Percentiles rank a stretch among this genome's conserved stretches.
Conservation (phyloP, 92 coral and sea anemone genomes). For the Epizoanthus ramosus region DNA sequence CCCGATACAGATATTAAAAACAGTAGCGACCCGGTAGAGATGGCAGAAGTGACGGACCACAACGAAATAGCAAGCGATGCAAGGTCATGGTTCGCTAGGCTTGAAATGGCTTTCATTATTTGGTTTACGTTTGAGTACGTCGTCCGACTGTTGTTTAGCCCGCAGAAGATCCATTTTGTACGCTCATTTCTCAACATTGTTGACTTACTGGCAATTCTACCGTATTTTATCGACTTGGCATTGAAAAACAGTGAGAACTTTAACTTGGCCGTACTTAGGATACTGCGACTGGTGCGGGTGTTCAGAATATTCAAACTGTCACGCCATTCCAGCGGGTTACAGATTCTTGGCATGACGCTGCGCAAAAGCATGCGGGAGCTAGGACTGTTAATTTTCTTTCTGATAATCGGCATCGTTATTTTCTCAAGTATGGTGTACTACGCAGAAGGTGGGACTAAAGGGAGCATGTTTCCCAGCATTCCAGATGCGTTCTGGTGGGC, state of each 20-base stretch:
- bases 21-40: slow-evolving; percentile 70
- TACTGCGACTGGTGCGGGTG: slow-evolving; percentile 92
- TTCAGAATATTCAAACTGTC: slow-evolving; percentile 96
- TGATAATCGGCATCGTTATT: slow-evolving; percentile 87
- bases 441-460: slow-evolving; percentile 87
- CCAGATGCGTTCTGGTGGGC: slow-evolving; percentile 99
- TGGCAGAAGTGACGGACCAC: slow-evolving; percentile 50
- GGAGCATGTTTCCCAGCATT: slow-evolving; percentile 77
- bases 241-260: slow-evolving; percentile 73
- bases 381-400: slow-evolving; percentile 88
- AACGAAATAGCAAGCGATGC: slow-evolving; percentile 61
- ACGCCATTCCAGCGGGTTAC: slow-evolving; percentile 95
- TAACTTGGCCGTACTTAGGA: slow-evolving; percentile 90
- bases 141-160: slow-evolving; percentile 82
- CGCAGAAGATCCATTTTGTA: slow-evolving; percentile 74
- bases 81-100: slow-evolving; percentile 65
- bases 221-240: slow-evolving; percentile 87
- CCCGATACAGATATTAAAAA: slow-evolving; percentile 51
- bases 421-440: slow-evolving; percentile 99
- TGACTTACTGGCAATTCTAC: slow-evolving; percentile 91
- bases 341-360: slow-evolving; percentile 91
- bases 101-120: slow-evolving; percentile 88
- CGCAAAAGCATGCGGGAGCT: slow-evolving; percentile 93
- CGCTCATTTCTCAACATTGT: slow-evolving; percentile 91
- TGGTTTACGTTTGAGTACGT: slow-evolving; percentile 97